Evolutionary conservation across 2,797 vertebrate genomes (phyloP), one percentile per base, ranked within the genome.

Genomic region (Basileuterus tristriatus): DNA sequence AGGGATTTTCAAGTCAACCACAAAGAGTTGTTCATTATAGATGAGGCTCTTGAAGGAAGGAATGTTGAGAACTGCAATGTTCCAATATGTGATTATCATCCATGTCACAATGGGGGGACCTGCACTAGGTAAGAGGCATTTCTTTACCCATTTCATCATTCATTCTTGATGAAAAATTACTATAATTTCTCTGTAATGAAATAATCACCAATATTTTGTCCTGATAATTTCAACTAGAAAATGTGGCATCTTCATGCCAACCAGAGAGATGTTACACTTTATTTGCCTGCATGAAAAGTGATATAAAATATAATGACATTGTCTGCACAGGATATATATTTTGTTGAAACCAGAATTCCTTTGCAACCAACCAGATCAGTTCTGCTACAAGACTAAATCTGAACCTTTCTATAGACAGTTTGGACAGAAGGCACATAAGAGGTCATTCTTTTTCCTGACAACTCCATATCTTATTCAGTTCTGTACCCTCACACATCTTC

Each of bases 21-120:
- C 77, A 98, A 97, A 92, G 98, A 98, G 87, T 82, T 99, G 76
- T 97, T 97, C 96, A 94, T 99, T 88, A 96, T 97, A 79, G 97
- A 98, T 22, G 98, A 98, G 67, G 98, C 98, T 8, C 92, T 97
- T 69, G 94, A 53, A 79, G 98, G 98, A 79, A 98, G 88, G 88
- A 99, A 99, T 92, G 96, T 98, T 96, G 96, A 98, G 59, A 99
- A 98, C 96, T 99, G 98, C 91, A 97, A 98, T 34, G 95, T 98
- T 17, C 97, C 97, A 2, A 93, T 98, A 91, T 99, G 98, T 97
- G 98, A 98, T 78, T 98, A 97, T 89, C 96, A 97, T 65, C 98
- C 98, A 20, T 99, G 98, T 85, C 97, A 30, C 47, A 99, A 99
- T 26, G 98, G 98, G 69, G 98, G 98, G 80, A 98, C 98, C 52